These are phyloP conservation scores for Chironomus striatipennis DNA, from an alignment of 1,140 invertebrate species.

Conservation along the genomic window DNA sequence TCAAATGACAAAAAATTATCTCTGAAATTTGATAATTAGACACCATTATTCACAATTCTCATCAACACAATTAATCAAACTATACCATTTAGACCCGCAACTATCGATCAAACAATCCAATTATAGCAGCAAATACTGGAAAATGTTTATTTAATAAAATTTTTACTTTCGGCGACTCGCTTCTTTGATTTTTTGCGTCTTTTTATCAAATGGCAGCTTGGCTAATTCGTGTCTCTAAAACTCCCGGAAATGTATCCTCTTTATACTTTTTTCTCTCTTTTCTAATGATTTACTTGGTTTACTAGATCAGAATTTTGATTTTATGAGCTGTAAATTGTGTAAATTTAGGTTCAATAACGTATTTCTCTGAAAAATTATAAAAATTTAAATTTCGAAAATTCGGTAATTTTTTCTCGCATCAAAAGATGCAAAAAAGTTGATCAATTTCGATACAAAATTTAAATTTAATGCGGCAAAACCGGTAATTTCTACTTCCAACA, in stretches of 20 bases:
- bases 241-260: too few species aligned
- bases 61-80: not conserved
- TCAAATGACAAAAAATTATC: not conserved
- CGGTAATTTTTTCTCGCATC: not conserved
- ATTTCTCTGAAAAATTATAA: not conserved
- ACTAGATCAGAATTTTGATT: too few species aligned
- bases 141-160: too few species aligned
- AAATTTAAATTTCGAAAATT: not conserved
- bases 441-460: not conserved
- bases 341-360: not conserved
- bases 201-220: too few species aligned
- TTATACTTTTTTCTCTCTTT: too few species aligned
- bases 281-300: too few species aligned
- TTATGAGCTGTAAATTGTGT: too few species aligned
- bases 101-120: not conserved
- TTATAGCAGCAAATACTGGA: too few species aligned
- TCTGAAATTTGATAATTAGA: not conserved
- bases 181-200: too few species aligned
- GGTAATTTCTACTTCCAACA: too few species aligned
- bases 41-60: not conserved
- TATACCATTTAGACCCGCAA: not conserved
- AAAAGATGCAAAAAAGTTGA: not conserved
- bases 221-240: too few species aligned
- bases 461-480: not conserved
- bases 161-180: too few species aligned